phyloP scores from a whole-genome alignment of 1,140 invertebrate genomes.

The Drosophila erecta region DNA sequence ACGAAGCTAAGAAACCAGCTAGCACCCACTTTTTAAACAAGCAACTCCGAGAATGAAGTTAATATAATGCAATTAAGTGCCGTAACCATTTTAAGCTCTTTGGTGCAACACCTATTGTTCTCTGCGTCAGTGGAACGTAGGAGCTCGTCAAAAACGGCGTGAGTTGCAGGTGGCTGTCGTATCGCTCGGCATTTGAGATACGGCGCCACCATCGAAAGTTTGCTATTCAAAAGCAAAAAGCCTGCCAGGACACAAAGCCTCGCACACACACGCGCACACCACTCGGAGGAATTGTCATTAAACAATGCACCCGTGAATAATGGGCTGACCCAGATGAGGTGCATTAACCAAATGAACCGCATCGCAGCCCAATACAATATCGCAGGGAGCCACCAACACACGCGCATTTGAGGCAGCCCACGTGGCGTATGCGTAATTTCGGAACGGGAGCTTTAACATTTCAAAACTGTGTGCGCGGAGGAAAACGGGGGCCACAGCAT shows the following conservation, averaged over 20 bases:
- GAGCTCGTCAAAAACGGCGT: background rate
- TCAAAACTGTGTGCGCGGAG: constrained; percentile 3
- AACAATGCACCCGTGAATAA: constrained; percentile 73
- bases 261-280: constrained; percentile 6
- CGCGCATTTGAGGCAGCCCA: constrained; percentile 11
- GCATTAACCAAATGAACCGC: constrained; percentile 81
- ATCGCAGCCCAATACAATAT: constrained; percentile 61
- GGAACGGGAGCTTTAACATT: constrained; percentile 36
- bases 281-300: constrained; percentile 40
- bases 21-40: no score
- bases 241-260: constrained; percentile 45
- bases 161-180: background rate
- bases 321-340: constrained; percentile 66
- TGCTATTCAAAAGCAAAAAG: constrained; percentile 14
- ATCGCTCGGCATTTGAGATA: constrained; percentile 22
- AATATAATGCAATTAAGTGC: no score
- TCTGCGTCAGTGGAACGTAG: background rate
- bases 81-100: no score
- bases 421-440: constrained; percentile 58
- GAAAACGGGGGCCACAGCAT: background rate
- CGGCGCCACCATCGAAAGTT: constrained; percentile 15
- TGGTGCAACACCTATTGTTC: no score
- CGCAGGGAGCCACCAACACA: constrained; percentile 9
- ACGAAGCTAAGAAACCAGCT: no score
- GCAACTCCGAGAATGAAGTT: no score